Evolutionary conservation across 2,113 vertebrate genomes (phyloP).

Genomic region (Daboia siamensis): DNA sequence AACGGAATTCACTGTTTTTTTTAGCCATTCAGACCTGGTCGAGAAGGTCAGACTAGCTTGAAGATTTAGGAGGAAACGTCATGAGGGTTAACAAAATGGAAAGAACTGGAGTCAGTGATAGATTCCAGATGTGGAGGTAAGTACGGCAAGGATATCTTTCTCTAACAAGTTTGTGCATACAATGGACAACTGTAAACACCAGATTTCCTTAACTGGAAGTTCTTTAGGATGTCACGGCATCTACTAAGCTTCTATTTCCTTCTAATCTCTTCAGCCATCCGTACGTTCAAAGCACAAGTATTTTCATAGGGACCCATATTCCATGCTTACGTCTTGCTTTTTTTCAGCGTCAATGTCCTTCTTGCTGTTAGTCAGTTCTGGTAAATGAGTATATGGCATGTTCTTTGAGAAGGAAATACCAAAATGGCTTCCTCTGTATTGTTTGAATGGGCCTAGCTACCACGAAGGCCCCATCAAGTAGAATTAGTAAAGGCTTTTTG

Average conservation of each 20-base stretch:
- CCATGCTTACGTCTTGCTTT: slow-evolving; percentile 19
- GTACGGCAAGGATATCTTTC: background rate
- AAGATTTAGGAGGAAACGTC: background rate
- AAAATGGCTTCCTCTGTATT: background rate
- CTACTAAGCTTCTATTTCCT: slow-evolving; percentile 39
- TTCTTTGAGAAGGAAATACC: background rate
- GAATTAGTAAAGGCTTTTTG: background rate
- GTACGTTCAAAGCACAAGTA: slow-evolving; percentile 38
- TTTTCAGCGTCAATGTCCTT: background rate
- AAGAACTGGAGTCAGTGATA: background rate
- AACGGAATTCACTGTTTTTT: background rate
- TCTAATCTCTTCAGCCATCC: slow-evolving; percentile 40
- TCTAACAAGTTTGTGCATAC: background rate
- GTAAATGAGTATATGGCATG: background rate
- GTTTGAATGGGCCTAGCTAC: background rate
- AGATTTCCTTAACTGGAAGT: background rate
- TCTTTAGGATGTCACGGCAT: slow-evolving; percentile 14
- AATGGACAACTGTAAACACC: background rate
- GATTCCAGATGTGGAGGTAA: background rate
- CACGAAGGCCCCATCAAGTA: background rate
- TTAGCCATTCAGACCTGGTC: background rate
- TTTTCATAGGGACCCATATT: background rate
- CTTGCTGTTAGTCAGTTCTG: background rate
- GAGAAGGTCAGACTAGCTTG: background rate
- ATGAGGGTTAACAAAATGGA: background rate